Evolutionary conservation across 1,140 invertebrate species (phyloP), one percentile per base, ranked within the genome.

Genomic region (Lepidurus arcticus): DNA sequence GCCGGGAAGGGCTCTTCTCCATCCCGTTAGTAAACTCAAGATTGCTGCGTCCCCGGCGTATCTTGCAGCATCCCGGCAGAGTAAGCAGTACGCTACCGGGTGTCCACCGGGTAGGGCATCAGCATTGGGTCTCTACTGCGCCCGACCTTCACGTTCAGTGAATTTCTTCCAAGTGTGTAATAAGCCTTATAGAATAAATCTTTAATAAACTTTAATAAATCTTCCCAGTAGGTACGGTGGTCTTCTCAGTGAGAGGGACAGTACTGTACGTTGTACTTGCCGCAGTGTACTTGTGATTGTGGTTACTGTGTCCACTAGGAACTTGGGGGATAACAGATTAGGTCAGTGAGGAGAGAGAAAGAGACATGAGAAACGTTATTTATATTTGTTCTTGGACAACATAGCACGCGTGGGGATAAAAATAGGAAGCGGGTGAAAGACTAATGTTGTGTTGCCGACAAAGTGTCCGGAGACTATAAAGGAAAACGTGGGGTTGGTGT

Each of bases 401-500:
- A 65, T 13, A n/a, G 21, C 53, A 21, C 53, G 13, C 53, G 6
- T 7, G 53, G 53, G 53, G 4, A 9, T 7, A 65, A 21, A 65
- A 65, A 65, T 65, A 65, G 53, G 7, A 21, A 21, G 21, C n/a
- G 16, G 13, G 53, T 16, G 53, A 65, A 65, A 65, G 13, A 65
- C 13, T 13, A 65, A 65, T 65, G 13, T 65, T 13, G 3, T 65
- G 0, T 21, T 65, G 53, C 53, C 53, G 53, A 65, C 13, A 9
- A 21, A 16, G 53, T 65, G 53, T 65, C 53, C n/a, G 13, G 53
- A 65, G 53, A 65, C 53, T 65, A 65, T 65, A 9, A 65, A 65
- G 53, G 53, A 65, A 65, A 65, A 65, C 53, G 53, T 65, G 53
- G 53, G 21, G 53, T 65, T 16, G 53, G 53, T 65, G 13, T 47